Evolutionary conservation across 2,888 invertebrate genomes (phyloP), one percentile per base, ranked within the genome.

Genomic region (Orthosia cruda): DNA sequence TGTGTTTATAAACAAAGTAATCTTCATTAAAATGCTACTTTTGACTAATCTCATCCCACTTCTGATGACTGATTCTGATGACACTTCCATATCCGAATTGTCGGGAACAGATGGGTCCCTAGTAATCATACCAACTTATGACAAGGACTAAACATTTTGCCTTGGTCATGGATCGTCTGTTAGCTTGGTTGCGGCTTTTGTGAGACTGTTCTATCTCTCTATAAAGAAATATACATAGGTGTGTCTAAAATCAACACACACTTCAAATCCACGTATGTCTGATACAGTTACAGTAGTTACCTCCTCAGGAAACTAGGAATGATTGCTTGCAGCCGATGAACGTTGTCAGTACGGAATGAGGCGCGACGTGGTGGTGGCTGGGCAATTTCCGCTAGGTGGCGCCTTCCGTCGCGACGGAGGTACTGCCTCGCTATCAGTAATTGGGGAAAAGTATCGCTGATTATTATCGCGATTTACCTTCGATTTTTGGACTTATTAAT

Each of bases 361-460:
- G 78, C 71, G 76, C 32, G 77, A 67, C 71, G n/a, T n/a, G n/a
- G n/a, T n/a, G n/a, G n/a, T n/a, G 86, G 81, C 82, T 81, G 78
- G 71, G 73, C 75, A 86, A 88, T 88, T 88, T 88, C 88, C 87
- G 87, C 71, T 73, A 72, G 80, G 71, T 67, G 79, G 73, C 71
- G 68, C 74, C 75, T 78, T 80, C 81, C 84, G 81, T 66, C 67
- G 40, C 59, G 47, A n/a, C 62, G 52, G 58, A 74, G 57, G 54
- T 59, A 13, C 15, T 47, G 57, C 62, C 47, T 32, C 65, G 59
- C 62, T 66, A 26, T 61, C 26, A 54, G 70, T 84, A 81, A 85
- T 83, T 83, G 74, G 47, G 64, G 64, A 74, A 69, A 67, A 65
- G 75, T 76, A 80, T 80, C 59, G 59, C 58, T 70, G 63, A 71